Percentiles rank a stretch among this genome's conserved stretches.
Evolutionary conservation across 2,113 vertebrate species (phyloP).

Genomic region (Eublepharis macularius): DNA sequence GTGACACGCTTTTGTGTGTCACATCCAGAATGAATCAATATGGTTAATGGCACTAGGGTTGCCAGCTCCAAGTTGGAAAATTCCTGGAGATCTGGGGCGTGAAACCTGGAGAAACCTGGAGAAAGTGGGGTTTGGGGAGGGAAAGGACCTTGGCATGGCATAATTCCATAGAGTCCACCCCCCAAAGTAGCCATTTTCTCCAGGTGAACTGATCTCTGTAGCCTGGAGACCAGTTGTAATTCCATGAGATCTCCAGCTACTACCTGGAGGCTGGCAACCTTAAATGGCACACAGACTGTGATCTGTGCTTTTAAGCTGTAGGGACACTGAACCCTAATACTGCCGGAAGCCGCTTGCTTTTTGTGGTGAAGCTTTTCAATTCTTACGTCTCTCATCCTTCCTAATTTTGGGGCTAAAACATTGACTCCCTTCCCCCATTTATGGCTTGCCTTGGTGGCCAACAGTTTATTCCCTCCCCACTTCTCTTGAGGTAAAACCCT

Average conservation of each 20-base stretch:
- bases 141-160: too few species aligned
- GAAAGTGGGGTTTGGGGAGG: too few species aligned
- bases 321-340: not conserved
- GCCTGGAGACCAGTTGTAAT: too few species aligned
- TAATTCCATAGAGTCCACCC: too few species aligned
- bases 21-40: conserved; percentile 1
- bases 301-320: not conserved
- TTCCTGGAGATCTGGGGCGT: too few species aligned
- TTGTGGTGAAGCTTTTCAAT: not conserved
- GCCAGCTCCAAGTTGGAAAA: too few species aligned
- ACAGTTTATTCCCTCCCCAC: not conserved
- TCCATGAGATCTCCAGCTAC: too few species aligned
- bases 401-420: not conserved
- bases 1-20: not conserved
- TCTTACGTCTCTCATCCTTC: not conserved
- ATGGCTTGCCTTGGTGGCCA: not conserved
- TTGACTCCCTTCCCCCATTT: not conserved
- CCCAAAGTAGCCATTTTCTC: too few species aligned
- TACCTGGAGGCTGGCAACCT: too few species aligned
- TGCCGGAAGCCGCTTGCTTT: not conserved
- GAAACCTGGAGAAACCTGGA: too few species aligned
- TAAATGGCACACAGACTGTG: not conserved
- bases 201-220: too few species aligned
- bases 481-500: not conserved
- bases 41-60: too few species aligned